Evolutionary conservation across 2,888 invertebrate genomes (phyloP).

Genomic region (Mythimna vitellina): DNA sequence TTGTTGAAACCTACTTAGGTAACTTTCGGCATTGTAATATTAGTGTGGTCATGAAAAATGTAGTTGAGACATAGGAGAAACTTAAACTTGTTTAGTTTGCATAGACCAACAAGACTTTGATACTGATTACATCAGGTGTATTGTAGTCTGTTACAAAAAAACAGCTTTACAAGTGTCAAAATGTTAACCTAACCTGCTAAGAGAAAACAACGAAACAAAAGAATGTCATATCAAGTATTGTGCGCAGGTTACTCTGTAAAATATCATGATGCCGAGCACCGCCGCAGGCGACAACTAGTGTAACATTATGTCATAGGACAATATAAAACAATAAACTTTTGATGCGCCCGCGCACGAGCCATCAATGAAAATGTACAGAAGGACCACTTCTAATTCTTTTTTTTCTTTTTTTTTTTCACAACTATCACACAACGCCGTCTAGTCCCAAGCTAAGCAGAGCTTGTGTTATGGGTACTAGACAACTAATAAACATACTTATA

Average conservation of each 20-base stretch:
- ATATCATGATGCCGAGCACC: constrained; percentile 28
- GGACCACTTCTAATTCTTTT: neutral
- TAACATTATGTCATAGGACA: constrained; percentile 34
- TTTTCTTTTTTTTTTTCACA: too few relatives aligned
- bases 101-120: neutral
- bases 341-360: constrained; percentile 36
- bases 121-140: neutral
- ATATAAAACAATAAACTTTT: constrained; percentile 15
- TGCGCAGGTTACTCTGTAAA: constrained; percentile 19
- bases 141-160: neutral
- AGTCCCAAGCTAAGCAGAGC: too few relatives aligned
- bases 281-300: constrained; percentile 42
- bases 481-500: too few relatives aligned
- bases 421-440: too few relatives aligned
- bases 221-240: constrained; percentile 45
- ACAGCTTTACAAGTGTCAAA: neutral
- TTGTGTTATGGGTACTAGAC: too few relatives aligned
- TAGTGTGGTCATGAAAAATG: too few relatives aligned
- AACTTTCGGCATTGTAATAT: too few relatives aligned
- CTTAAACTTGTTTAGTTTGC: neutral
- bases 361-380: neutral
- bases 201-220: constrained; percentile 51
- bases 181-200: constrained; percentile 12
- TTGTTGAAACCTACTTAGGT: too few relatives aligned
- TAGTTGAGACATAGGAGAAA: neutral